These are phyloP conservation scores for Chondrilla cf. caribensis DNA, from an alignment of 37 sponge, comb jelly and placozoan genomes.

Conservation along the genomic window DNA sequence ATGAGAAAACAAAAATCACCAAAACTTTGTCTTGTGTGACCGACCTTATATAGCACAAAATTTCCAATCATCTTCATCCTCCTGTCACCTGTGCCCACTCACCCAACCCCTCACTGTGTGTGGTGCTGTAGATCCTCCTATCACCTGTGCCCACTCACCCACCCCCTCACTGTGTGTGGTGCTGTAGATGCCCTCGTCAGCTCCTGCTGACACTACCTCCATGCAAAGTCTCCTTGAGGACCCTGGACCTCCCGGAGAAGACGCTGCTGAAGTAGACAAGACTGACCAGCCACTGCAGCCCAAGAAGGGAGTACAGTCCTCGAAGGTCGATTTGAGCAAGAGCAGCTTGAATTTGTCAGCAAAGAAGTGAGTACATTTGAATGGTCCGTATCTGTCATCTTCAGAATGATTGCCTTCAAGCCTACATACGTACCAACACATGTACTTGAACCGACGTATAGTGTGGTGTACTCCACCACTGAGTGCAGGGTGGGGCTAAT, in stretches of 20 bases:
- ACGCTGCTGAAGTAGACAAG: not conserved
- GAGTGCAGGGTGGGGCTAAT: too few species aligned
- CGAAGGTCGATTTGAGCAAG: not conserved
- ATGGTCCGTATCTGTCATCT: not conserved
- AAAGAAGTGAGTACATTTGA: slow-evolving; percentile 1
- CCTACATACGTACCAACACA: slow-evolving; percentile 10
- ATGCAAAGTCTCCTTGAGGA: slow-evolving; percentile 2
- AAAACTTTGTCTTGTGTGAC: too few species aligned
- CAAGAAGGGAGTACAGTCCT: not conserved
- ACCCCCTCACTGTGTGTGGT: not conserved
- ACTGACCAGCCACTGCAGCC: not conserved
- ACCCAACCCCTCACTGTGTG: not conserved
- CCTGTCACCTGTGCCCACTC: too few species aligned
- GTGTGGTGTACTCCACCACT: too few species aligned
- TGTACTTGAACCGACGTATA: too few species aligned
- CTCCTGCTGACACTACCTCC: slow-evolving; percentile 1
- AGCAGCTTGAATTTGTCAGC: not conserved
- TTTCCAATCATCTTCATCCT: too few species aligned
- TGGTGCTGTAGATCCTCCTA: not conserved
- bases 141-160: not conserved
- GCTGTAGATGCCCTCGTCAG: not conserved
- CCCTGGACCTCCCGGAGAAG: not conserved
- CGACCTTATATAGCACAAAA: too few species aligned
- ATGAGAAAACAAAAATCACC: too few species aligned
- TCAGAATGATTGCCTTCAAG: not conserved